phyloP scores from a whole-genome alignment of 1,140 invertebrate genomes.

The Trichonephila clavata region DNA sequence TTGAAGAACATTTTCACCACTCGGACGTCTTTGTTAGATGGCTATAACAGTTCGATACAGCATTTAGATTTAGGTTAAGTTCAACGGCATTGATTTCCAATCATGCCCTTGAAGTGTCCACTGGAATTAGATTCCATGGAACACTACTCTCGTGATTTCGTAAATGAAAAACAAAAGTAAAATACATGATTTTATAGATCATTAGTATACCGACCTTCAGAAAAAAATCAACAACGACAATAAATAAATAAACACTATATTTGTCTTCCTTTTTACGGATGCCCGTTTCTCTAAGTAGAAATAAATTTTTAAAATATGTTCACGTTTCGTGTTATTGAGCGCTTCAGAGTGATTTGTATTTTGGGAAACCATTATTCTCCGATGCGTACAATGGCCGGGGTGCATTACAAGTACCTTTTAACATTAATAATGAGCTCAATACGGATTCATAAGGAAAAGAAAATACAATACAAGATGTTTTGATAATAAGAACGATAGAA shows the following conservation, averaged over 20 bases:
- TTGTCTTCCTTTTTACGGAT: neutral
- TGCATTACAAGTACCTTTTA: too few species aligned
- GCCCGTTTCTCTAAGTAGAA: neutral
- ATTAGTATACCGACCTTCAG: neutral
- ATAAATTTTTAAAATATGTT: neutral
- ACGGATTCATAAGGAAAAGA: too few species aligned
- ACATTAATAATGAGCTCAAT: too few species aligned
- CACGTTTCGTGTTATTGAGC: neutral
- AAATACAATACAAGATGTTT: too few species aligned
- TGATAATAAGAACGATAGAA: too few species aligned
- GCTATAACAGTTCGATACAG: too few species aligned
- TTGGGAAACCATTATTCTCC: too few species aligned
- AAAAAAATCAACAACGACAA: neutral
- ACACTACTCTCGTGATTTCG: neutral
- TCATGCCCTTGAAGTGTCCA: neutral
- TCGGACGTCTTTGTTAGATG: too few species aligned
- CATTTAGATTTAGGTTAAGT: too few species aligned
- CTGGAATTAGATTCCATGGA: neutral
- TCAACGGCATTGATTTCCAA: neutral
- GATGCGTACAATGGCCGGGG: too few species aligned
- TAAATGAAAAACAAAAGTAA: neutral
- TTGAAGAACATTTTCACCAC: too few species aligned
- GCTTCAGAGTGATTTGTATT: neutral
- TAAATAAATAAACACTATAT: neutral
- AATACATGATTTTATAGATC: neutral